Evolutionary conservation across 2,113 vertebrate species (phyloP).

Genomic region (Turdus rufiventris): DNA sequence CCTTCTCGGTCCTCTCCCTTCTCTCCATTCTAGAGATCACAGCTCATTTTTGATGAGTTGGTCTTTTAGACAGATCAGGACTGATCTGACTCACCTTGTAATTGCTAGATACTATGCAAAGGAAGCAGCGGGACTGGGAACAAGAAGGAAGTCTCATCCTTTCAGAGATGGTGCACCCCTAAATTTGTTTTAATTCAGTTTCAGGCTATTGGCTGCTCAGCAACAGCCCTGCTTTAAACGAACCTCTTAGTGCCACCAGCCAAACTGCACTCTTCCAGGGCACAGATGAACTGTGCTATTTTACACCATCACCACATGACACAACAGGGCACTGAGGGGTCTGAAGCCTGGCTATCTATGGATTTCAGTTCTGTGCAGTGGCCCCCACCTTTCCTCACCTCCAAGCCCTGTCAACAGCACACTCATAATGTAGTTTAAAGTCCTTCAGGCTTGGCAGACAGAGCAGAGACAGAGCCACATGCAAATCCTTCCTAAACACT

Average conservation of each 20-base stretch:
- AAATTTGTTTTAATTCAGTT: neutral
- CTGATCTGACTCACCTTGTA: conserved; percentile 29
- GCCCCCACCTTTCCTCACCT: neutral
- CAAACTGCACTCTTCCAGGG: neutral
- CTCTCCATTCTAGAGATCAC: neutral
- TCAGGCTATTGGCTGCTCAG: neutral
- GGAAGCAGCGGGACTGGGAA: neutral
- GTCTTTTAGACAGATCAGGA: conserved; percentile 8
- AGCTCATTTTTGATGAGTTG: conserved; percentile 29
- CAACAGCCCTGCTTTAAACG: neutral
- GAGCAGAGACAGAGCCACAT: neutral
- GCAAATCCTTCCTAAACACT: neutral
- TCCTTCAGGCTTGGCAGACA: neutral
- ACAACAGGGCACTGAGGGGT: neutral
- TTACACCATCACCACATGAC: neutral
- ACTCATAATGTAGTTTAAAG: neutral
- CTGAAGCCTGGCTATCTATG: neutral
- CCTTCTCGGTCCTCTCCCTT: neutral
- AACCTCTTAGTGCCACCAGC: neutral
- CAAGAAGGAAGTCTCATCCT: neutral
- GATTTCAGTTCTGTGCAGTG: neutral
- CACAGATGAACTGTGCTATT: neutral
- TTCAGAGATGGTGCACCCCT: neutral
- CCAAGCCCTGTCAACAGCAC: neutral
- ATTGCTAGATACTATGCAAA: conserved; percentile 41